phyloP scores from a whole-genome alignment of 2,797 vertebrate species.

The Hylomyscus alleni region DNA sequence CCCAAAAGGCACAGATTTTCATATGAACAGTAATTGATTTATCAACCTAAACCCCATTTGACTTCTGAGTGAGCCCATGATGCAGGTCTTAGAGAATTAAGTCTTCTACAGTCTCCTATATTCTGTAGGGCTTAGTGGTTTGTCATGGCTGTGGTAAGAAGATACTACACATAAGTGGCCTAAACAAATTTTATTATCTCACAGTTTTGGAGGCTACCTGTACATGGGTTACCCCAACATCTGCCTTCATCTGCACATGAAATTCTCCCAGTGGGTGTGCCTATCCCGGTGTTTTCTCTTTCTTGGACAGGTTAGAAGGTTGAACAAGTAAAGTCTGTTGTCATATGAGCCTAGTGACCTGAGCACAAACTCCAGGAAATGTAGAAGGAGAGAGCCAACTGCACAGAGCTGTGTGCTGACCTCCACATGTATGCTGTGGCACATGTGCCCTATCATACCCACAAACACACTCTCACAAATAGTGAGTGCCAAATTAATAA shows the following conservation, averaged over 20 bases:
- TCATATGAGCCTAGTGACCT: neutral
- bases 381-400: neutral
- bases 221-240: neutral
- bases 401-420: neutral
- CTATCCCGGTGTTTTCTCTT: neutral
- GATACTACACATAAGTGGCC: too few relatives aligned
- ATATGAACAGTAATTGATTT: too few relatives aligned
- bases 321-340: neutral
- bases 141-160: neutral
- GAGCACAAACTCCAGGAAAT: neutral
- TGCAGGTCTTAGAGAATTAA: neutral
- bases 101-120: neutral
- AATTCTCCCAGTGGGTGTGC: neutral
- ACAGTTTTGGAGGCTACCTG: neutral
- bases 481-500: neutral
- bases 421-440: neutral
- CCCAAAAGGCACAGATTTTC: neutral
- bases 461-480: neutral
- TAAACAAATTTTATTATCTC: neutral
- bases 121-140: rapidly evolving
- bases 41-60: neutral
- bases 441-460: neutral
- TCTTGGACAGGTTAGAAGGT: neutral
- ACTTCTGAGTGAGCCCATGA: neutral
- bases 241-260: neutral